phyloP scores from a whole-genome alignment of 2,113 vertebrate genomes.

The Chaenocephalus aceratus region DNA sequence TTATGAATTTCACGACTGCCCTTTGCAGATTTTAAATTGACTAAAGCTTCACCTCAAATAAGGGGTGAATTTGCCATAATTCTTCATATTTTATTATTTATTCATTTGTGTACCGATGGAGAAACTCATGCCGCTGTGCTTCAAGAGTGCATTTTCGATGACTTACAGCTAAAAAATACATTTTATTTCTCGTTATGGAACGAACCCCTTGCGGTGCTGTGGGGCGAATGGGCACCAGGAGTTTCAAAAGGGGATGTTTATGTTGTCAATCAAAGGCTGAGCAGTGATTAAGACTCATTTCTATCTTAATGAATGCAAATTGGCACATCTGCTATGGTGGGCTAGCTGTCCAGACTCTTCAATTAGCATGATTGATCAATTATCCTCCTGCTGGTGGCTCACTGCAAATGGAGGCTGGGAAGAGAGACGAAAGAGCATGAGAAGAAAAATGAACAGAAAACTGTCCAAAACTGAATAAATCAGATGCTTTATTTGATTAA shows the following conservation, averaged over 20 bases:
- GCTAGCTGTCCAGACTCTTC: slow-evolving; percentile 85
- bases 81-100: background rate
- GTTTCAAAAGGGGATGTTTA: slow-evolving; percentile 78
- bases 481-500: slow-evolving; percentile 58
- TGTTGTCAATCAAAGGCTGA: slow-evolving; percentile 83
- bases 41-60: slow-evolving; percentile 20
- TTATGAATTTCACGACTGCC: slow-evolving; percentile 30
- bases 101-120: background rate
- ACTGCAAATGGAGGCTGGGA: slow-evolving; percentile 66
- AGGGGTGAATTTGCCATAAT: slow-evolving; percentile 20
- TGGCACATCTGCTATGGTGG: slow-evolving; percentile 87
- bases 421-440: slow-evolving; percentile 46
- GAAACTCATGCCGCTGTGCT: background rate
- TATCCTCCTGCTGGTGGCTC: slow-evolving; percentile 80
- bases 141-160: slow-evolving; percentile 12
- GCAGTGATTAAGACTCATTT: slow-evolving; percentile 84
- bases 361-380: slow-evolving; percentile 89
- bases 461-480: slow-evolving; percentile 35
- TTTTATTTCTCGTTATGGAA: slow-evolving; percentile 42
- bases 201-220: slow-evolving; percentile 41
- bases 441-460: slow-evolving; percentile 24
- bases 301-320: slow-evolving; percentile 87
- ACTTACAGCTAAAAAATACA: slow-evolving; percentile 17
- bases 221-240: slow-evolving; percentile 49
- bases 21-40: slow-evolving; percentile 35